phyloP scores from a whole-genome alignment of 1,140 invertebrate genomes.

The Euura saliciscinereae region DNA sequence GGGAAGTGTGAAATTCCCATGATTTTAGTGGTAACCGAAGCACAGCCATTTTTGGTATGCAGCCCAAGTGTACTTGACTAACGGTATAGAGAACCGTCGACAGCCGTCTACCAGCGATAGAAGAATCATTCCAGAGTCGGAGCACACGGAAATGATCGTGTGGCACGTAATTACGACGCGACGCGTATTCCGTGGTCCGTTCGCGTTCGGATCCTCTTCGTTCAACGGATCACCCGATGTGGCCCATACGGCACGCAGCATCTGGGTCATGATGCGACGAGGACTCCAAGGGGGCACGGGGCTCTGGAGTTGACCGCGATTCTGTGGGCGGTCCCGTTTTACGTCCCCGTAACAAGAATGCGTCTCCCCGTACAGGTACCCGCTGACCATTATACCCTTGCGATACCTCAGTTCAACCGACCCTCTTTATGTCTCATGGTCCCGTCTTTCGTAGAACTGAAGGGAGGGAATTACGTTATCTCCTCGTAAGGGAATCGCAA shows the following conservation, averaged over 20 bases:
- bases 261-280: neutral
- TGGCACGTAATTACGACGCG: neutral
- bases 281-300: no score
- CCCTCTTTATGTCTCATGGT: no score
- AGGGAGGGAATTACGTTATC: no score
- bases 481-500: no score
- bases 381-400: no score
- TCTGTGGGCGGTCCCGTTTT: constrained; percentile 17
- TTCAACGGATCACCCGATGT: neutral
- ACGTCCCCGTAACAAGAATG: constrained; percentile 10
- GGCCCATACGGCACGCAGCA: constrained; percentile 2
- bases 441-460: no score
- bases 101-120: no score
- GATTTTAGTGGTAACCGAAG: constrained; percentile 47
- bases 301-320: neutral
- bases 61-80: constrained; percentile 26
- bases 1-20: constrained; percentile 47
- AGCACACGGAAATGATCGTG: neutral
- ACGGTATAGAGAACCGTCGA: constrained; percentile 19
- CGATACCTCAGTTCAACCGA: no score
- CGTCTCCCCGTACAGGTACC: neutral
- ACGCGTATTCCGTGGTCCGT: neutral
- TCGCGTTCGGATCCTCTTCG: neutral
- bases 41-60: constrained; percentile 48
- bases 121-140: no score